phyloP scores from a whole-genome alignment of 2,888 invertebrate species.

The Mylabris sibirica region DNA sequence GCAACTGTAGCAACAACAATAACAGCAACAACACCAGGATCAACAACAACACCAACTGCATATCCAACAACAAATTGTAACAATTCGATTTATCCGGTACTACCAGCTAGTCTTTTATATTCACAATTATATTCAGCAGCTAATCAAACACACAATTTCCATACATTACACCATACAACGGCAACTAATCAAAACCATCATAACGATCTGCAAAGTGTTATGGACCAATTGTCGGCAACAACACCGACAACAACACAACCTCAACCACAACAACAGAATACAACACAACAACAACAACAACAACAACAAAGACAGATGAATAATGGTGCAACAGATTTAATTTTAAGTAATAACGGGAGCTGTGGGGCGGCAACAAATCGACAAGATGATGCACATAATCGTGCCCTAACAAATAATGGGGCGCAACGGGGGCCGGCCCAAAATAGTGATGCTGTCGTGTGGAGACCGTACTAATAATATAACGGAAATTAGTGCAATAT shows the following conservation, averaged over 20 bases:
- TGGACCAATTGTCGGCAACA: conserved; percentile 77
- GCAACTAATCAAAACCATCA: conserved; percentile 68
- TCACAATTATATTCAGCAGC: conserved; percentile 84
- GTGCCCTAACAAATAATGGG: conserved; percentile 58
- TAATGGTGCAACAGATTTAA: conserved; percentile 58
- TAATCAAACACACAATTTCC: conserved; percentile 77
- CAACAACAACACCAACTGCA: conserved; percentile 45
- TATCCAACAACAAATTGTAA: conserved; percentile 72
- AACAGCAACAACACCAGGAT: conserved; percentile 23
- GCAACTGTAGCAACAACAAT: neutral
- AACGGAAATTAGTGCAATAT: neutral
- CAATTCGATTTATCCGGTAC: conserved; percentile 77
- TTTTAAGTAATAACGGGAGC: conserved; percentile 67
- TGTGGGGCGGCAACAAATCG: conserved; percentile 69
- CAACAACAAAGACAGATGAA: conserved; percentile 62
- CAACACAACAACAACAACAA: conserved; percentile 46
- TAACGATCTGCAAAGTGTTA: conserved; percentile 76
- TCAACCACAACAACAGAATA: conserved; percentile 24
- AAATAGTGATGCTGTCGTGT: conserved; percentile 73
- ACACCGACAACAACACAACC: neutral
- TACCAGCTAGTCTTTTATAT: conserved; percentile 83
- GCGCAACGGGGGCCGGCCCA: conserved; percentile 70
- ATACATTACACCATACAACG: conserved; percentile 72
- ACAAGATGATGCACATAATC: conserved; percentile 62
- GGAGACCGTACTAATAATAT: conserved; percentile 75